Evolutionary conservation across 2,113 vertebrate genomes (phyloP).

Genomic region (Tragelaphus scriptus): DNA sequence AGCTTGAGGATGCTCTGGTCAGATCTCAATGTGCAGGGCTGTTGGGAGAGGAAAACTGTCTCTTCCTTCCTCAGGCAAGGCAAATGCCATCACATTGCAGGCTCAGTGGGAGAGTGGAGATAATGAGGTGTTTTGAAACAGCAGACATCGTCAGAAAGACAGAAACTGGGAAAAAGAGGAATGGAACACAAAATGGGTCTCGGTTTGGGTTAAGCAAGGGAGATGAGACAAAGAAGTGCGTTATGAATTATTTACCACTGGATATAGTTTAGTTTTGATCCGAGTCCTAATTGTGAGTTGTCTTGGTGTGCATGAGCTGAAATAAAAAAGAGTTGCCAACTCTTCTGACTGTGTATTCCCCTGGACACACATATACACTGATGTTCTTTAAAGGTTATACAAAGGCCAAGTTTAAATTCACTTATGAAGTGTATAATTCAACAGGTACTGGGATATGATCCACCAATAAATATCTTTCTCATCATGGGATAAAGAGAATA

Average conservation of each 20-base stretch:
- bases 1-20: slow-evolving; percentile 47
- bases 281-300: slow-evolving; percentile 44
- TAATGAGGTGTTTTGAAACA: slow-evolving; percentile 72
- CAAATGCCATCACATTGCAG: slow-evolving; percentile 49
- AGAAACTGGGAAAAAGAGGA: slow-evolving; percentile 64
- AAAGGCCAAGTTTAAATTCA: background rate
- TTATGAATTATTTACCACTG: slow-evolving; percentile 65
- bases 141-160: slow-evolving; percentile 61
- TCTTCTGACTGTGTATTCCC: slow-evolving; percentile 19
- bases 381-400: background rate
- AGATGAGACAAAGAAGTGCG: slow-evolving; percentile 33
- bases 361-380: background rate
- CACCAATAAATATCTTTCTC: background rate
- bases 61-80: slow-evolving; percentile 64
- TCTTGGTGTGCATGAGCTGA: slow-evolving; percentile 34
- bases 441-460: background rate
- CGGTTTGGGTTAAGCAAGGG: slow-evolving; percentile 53
- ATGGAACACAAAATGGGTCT: slow-evolving; percentile 68
- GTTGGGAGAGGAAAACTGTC: slow-evolving; percentile 58
- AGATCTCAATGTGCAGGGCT: slow-evolving; percentile 40
- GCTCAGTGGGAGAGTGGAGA: slow-evolving; percentile 67
- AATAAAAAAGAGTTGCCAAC: slow-evolving; percentile 29
- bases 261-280: slow-evolving; percentile 55
- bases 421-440: slow-evolving; percentile 19
- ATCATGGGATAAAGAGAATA: background rate